Evolutionary conservation across 2,797 vertebrate genomes (phyloP).

Genomic region (Florisuga fusca): DNA sequence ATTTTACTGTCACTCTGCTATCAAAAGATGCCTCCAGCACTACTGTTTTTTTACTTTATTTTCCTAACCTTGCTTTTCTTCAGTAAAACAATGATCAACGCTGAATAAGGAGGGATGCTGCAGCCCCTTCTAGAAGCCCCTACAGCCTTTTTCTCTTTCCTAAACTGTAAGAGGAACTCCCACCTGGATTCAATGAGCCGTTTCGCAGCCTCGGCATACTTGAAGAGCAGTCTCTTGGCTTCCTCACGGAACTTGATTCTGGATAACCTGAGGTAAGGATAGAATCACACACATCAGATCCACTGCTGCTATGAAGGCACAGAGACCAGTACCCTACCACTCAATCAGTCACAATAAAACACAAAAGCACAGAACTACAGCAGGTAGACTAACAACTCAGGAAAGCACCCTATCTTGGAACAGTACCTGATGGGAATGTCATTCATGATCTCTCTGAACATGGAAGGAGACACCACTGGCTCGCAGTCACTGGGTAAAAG

Average conservation of each 20-base stretch:
- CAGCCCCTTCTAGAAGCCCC: background rate
- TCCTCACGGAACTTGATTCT: conserved; percentile 98
- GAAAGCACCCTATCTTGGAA: background rate
- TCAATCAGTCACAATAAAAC: background rate
- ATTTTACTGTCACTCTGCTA: background rate
- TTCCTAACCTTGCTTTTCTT: background rate
- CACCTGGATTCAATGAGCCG: conserved; percentile 98
- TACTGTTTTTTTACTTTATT: background rate
- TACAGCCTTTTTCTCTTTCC: background rate
- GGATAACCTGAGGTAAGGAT: conserved; percentile 84
- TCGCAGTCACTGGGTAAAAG: conserved; percentile 94
- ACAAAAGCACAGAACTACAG: rapidly evolving
- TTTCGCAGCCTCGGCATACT: conserved; percentile 96
- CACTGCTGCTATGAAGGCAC: background rate
- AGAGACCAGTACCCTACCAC: background rate
- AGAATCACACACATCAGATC: background rate
- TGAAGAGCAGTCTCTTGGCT: conserved; percentile 93
- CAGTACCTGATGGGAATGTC: conserved; percentile 97
- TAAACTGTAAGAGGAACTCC: background rate
- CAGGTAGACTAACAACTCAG: background rate
- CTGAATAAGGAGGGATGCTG: background rate
- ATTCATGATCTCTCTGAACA: conserved; percentile 99
- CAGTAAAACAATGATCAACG: background rate
- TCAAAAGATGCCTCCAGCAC: background rate
- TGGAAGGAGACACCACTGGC: conserved; percentile 93